Evolutionary conservation across 1,140 invertebrate genomes (phyloP).

Genomic region (Pseudoatta argentina): DNA sequence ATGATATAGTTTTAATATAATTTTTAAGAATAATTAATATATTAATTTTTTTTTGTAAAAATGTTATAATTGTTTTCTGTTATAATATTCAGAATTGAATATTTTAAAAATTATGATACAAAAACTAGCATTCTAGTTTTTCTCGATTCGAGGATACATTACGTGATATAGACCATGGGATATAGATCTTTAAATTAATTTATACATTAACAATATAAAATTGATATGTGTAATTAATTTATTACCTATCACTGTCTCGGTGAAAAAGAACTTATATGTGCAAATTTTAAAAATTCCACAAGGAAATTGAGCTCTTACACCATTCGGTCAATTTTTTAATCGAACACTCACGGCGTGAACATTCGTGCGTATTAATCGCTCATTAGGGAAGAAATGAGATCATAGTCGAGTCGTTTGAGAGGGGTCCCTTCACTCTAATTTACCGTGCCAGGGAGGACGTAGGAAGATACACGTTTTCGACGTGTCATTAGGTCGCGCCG

Average conservation of each 20-base stretch:
- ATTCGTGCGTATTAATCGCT: constrained; percentile 12
- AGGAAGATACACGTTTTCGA: constrained; percentile 21
- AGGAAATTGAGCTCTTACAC: not conserved
- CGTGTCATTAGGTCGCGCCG: constrained; percentile 44
- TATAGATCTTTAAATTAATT: not conserved
- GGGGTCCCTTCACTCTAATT: constrained; percentile 19
- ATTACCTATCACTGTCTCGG: not conserved
- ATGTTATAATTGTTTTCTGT: not conserved
- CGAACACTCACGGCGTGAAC: not conserved
- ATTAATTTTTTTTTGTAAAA: not conserved
- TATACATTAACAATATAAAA: not conserved
- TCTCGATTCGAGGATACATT: not conserved
- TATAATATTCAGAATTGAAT: not conserved
- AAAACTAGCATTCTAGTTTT: not conserved
- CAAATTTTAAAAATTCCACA: not conserved
- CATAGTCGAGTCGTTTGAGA: not conserved
- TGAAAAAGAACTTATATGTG: not conserved
- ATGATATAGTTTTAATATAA: not conserved
- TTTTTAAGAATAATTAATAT: constrained; percentile 3
- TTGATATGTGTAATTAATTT: not conserved
- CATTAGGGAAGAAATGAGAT: constrained; percentile 32
- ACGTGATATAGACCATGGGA: not conserved
- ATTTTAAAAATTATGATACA: not conserved
- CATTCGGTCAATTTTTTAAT: constrained; percentile 7
- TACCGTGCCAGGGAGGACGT: not conserved